A percentile compares a stretch with the other conserved stretches of the same genome.
Conservation (phyloP, 1,140 invertebrate species). For the Pseudoatta argentina region DNA sequence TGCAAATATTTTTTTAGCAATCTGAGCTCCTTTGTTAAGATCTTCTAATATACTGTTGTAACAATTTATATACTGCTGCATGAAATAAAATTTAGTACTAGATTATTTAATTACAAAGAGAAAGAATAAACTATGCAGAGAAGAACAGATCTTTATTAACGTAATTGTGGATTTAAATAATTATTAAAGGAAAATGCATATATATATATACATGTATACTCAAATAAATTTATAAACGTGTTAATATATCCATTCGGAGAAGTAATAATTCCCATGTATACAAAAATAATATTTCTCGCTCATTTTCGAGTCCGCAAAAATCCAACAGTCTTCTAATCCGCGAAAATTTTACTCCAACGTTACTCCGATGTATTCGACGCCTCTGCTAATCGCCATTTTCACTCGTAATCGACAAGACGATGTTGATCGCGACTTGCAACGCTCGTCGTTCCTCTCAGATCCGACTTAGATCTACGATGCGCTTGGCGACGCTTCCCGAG, state of each 20-base stretch:
- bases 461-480: background rate
- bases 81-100: no score
- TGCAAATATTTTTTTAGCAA: background rate
- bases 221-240: background rate
- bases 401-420: background rate
- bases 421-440: background rate
- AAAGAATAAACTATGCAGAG: no score
- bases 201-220: background rate
- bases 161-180: background rate
- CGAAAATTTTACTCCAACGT: background rate
- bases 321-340: no score
- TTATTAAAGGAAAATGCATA: background rate
- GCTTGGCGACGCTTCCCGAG: background rate
- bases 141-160: no score
- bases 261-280: background rate
- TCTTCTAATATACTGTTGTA: background rate
- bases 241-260: background rate
- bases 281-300: background rate
- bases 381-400: slow-evolving; percentile 32
- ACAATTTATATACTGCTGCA: no score
- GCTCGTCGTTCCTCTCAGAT: background rate
- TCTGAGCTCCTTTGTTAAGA: background rate
- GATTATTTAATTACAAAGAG: no score
- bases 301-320: background rate
- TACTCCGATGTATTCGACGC: background rate